Evolutionary conservation across 2,888 invertebrate species (phyloP).

Genomic region (Dicycla oo): DNA sequence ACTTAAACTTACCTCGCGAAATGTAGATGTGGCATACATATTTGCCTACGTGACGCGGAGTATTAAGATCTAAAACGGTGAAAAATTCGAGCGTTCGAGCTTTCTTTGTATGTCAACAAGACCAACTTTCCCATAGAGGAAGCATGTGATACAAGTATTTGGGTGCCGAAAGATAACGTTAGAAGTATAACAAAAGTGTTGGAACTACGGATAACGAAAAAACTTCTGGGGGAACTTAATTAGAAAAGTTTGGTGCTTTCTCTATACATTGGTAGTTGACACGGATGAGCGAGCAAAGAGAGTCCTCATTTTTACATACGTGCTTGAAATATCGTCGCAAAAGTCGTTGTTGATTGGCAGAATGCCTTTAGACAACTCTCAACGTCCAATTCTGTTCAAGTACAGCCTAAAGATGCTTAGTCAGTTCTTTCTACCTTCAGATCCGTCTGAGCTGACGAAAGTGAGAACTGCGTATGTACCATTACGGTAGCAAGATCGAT

Average conservation of each 20-base stretch:
- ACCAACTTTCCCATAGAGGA: background rate
- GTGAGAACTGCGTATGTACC: too few relatives aligned
- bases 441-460: too few relatives aligned
- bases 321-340: too few relatives aligned
- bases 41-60: background rate
- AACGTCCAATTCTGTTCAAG: too few relatives aligned
- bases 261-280: slow-evolving; percentile 39
- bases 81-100: background rate
- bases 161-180: slow-evolving; percentile 67
- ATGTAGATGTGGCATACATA: background rate
- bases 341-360: background rate
- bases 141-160: slow-evolving; percentile 37
- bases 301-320: background rate
- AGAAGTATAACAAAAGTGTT: slow-evolving; percentile 80
- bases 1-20: background rate
- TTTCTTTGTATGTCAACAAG: background rate
- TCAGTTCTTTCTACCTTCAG: too few relatives aligned
- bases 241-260: slow-evolving; percentile 79
- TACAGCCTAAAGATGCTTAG: too few relatives aligned
- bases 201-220: slow-evolving; percentile 79
- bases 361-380: too few relatives aligned
- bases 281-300: slow-evolving; percentile 23
- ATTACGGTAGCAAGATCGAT: too few relatives aligned
- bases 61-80: too few relatives aligned
- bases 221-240: slow-evolving; percentile 82